Percentiles rank a stretch among this genome's conserved stretches.
Evolutionary conservation across 2,797 vertebrate species (phyloP).

Genomic region (Salmo trutta): DNA sequence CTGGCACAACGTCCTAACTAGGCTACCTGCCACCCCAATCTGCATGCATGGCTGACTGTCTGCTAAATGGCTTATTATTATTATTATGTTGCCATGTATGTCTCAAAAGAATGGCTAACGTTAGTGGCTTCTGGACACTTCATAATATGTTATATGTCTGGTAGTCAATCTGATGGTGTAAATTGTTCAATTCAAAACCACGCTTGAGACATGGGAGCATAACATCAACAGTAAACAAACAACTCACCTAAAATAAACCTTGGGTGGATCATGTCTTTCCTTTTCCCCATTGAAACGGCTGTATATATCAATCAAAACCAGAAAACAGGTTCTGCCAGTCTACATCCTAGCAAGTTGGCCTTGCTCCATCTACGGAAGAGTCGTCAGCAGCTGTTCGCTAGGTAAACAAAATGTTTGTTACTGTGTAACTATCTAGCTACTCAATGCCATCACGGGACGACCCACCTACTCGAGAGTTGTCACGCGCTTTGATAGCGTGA

Average conservation of each 20-base stretch:
- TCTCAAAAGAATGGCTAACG: background rate
- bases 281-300: conserved; percentile 75
- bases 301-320: background rate
- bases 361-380: background rate
- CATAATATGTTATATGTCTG: too few species aligned
- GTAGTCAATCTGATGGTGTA: too few species aligned
- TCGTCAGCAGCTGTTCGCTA: background rate
- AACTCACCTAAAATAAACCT: conserved; percentile 73
- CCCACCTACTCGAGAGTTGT: background rate
- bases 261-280: conserved; percentile 79
- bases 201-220: background rate
- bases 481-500: background rate
- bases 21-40: too few species aligned
- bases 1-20: too few species aligned
- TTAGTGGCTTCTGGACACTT: background rate
- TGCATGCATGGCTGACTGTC: background rate
- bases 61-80: background rate
- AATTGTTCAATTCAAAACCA: background rate
- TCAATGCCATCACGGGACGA: background rate
- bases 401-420: background rate
- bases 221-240: background rate
- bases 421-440: background rate
- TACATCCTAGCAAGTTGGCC: conserved; percentile 45
- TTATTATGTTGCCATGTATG: background rate
- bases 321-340: background rate